Conservation (phyloP, 2,888 invertebrate species). For the Encarsia formosa region DNA sequence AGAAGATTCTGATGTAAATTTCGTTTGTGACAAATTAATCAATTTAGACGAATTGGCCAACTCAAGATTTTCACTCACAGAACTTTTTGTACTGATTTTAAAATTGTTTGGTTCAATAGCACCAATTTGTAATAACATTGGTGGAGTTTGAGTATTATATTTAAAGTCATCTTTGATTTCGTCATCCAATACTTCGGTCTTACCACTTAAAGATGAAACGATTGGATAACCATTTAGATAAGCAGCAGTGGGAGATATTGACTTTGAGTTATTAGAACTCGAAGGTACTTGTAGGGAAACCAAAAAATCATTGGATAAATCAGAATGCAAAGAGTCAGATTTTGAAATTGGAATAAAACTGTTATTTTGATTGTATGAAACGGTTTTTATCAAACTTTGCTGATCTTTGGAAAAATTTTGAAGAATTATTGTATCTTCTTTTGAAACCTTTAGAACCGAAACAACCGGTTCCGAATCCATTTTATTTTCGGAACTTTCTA, state of each 20-base stretch:
- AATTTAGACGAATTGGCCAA: slow-evolving; percentile 9
- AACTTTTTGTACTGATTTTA: slow-evolving; percentile 39
- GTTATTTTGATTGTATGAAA: slow-evolving; percentile 43
- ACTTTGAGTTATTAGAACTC: slow-evolving; percentile 57
- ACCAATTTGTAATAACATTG: slow-evolving; percentile 49
- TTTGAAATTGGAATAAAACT: slow-evolving; percentile 47
- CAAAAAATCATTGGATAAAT: slow-evolving; percentile 60
- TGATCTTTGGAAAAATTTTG: slow-evolving; percentile 34
- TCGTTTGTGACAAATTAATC: slow-evolving; percentile 18
- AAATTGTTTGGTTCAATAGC: slow-evolving; percentile 48
- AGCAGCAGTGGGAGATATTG: slow-evolving; percentile 72
- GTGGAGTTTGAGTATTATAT: slow-evolving; percentile 49
- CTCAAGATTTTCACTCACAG: slow-evolving; percentile 21
- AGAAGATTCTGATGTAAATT: slow-evolving; percentile 19
- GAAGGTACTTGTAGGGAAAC: slow-evolving; percentile 58
- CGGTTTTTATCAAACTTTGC: slow-evolving; percentile 35
- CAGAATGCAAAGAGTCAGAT: slow-evolving; percentile 50
- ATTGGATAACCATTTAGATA: slow-evolving; percentile 72
- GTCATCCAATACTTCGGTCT: slow-evolving; percentile 56
- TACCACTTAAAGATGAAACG: slow-evolving; percentile 60
- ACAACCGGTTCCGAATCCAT: slow-evolving; percentile 12
- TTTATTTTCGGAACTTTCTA: slow-evolving; percentile 31
- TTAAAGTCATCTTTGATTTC: slow-evolving; percentile 53
- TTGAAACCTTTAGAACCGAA: slow-evolving; percentile 12
- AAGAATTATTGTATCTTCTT: slow-evolving; percentile 30